phyloP scores from a whole-genome alignment of 2,797 vertebrate genomes.

The Melopsittacus undulatus region DNA sequence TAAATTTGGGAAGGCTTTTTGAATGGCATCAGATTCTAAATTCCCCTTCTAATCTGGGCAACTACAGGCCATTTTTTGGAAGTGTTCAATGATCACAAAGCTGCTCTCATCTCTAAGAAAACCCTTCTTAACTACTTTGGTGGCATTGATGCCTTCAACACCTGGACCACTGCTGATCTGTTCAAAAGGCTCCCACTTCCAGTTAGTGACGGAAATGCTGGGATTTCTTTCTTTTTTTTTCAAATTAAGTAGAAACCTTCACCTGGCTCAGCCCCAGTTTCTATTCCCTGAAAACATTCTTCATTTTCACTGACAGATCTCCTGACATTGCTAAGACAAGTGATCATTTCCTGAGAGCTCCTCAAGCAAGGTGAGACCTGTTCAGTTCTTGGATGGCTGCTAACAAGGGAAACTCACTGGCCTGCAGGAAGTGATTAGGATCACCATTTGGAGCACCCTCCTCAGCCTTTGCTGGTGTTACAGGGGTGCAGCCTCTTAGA shows the following conservation, averaged over 20 bases:
- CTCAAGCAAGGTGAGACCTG: constrained; percentile 12
- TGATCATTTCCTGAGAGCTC: constrained; percentile 7
- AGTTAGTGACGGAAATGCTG: constrained; percentile 30
- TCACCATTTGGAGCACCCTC: background rate
- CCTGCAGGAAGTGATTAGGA: background rate
- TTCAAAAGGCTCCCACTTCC: constrained; percentile 2
- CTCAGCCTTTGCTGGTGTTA: background rate
- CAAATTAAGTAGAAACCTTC: constrained; percentile 28
- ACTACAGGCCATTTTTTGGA: background rate
- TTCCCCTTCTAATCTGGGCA: background rate
- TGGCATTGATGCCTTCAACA: background rate
- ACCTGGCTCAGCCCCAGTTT: constrained; percentile 51
- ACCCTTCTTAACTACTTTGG: background rate
- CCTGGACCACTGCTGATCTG: background rate
- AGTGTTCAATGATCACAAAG: background rate
- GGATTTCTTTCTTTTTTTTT: background rate
- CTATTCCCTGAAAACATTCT: constrained; percentile 50
- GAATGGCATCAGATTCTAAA: background rate
- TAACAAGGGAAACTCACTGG: background rate
- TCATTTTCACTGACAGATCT: constrained; percentile 41
- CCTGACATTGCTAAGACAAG: constrained; percentile 43
- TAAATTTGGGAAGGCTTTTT: background rate
- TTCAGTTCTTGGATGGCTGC: constrained; percentile 13
- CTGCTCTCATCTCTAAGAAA: background rate
- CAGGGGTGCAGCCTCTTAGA: background rate